phyloP scores from a whole-genome alignment of 2,888 invertebrate species.

The Leptinotarsa peninsularis region DNA sequence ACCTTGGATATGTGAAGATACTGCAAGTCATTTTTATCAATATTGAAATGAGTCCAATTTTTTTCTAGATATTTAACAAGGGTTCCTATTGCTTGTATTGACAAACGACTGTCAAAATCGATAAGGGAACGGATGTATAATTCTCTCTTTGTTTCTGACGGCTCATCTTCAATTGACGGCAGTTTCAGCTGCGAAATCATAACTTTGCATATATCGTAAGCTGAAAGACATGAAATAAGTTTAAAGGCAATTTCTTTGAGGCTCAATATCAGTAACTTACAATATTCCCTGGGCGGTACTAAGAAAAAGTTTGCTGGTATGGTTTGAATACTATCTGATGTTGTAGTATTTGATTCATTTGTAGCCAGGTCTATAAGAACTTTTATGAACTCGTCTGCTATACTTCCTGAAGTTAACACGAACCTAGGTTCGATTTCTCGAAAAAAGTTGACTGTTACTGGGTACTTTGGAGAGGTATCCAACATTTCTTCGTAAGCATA shows the following conservation, averaged over 20 bases:
- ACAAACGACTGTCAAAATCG: constrained; percentile 73
- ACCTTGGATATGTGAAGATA: constrained; percentile 71
- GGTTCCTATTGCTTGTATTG: constrained; percentile 79
- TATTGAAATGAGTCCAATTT: constrained; percentile 68
- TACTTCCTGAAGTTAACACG: constrained; percentile 70
- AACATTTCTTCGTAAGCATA: constrained; percentile 76
- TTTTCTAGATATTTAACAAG: constrained; percentile 78
- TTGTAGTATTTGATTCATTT: constrained; percentile 47
- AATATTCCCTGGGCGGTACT: constrained; percentile 72
- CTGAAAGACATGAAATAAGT: constrained; percentile 42
- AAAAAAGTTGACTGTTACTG: constrained; percentile 71
- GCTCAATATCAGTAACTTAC: constrained; percentile 61
- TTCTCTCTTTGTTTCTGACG: constrained; percentile 69
- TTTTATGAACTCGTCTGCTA: constrained; percentile 68
- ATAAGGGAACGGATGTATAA: constrained; percentile 73
- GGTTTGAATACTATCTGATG: constrained; percentile 54
- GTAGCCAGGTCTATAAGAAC: constrained; percentile 53
- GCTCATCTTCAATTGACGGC: constrained; percentile 66
- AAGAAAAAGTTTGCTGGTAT: constrained; percentile 69
- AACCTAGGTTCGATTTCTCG: constrained; percentile 73
- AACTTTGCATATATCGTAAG: constrained; percentile 56
- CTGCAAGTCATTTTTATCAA: constrained; percentile 67
- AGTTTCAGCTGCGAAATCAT: constrained; percentile 53
- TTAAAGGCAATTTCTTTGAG: neutral
- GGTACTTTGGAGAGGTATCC: constrained; percentile 75